A percentile compares a stretch with the other conserved stretches of the same genome.
phyloP scores from a whole-genome alignment of 2,113 vertebrate genomes.

The Crotalus horridus region DNA sequence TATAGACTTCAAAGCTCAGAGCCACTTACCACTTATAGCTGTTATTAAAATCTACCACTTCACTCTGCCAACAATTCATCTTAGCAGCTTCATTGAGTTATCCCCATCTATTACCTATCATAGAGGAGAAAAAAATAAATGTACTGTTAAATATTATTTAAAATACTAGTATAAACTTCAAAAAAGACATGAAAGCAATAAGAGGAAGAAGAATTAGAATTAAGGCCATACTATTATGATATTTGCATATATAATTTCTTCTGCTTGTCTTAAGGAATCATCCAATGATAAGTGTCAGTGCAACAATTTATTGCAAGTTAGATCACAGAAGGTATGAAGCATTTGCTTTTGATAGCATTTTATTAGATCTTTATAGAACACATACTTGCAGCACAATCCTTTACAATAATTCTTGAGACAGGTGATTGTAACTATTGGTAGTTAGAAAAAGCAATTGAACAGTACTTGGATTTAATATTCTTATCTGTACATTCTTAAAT shows the following conservation, averaged over 20 bases:
- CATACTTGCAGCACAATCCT: background rate
- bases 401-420: background rate
- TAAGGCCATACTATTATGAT: slow-evolving; percentile 41
- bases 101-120: slow-evolving; percentile 50
- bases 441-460: background rate
- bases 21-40: slow-evolving; percentile 68
- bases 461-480: background rate
- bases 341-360: background rate
- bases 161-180: slow-evolving; percentile 21
- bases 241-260: slow-evolving; percentile 16
- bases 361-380: background rate
- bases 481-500: fast-evolving
- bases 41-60: slow-evolving; percentile 64
- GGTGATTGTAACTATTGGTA: background rate
- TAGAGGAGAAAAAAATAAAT: background rate
- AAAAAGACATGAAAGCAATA: slow-evolving; percentile 7
- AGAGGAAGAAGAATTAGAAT: slow-evolving; percentile 25
- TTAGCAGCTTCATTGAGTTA: slow-evolving; percentile 53
- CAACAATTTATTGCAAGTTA: background rate
- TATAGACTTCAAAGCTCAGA: slow-evolving; percentile 74
- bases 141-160: slow-evolving; percentile 44
- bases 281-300: background rate
- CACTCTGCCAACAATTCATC: slow-evolving; percentile 58
- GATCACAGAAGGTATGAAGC: background rate
- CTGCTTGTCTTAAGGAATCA: slow-evolving; percentile 24